phyloP scores from a whole-genome alignment of 2,888 invertebrate genomes.

The Abscondita cerata region DNA sequence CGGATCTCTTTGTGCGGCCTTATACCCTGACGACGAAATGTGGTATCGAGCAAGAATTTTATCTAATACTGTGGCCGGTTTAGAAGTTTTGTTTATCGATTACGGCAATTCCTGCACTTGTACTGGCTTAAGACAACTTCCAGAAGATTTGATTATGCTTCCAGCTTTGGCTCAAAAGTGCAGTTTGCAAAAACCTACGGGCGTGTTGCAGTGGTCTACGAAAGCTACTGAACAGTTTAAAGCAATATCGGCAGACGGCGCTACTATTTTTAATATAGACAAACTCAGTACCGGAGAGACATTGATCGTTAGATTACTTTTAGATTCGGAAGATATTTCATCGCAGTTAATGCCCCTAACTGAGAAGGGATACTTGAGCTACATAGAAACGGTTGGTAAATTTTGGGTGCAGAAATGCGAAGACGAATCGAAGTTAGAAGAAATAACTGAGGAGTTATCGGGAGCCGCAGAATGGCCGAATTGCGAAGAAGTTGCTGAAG shows the following conservation, averaged over 20 bases:
- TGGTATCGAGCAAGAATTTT: slow-evolving; percentile 73
- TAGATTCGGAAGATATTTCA: slow-evolving; percentile 69
- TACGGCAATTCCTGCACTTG: slow-evolving; percentile 73
- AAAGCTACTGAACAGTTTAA: slow-evolving; percentile 71
- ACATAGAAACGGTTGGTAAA: slow-evolving; percentile 71
- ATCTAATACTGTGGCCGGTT: slow-evolving; percentile 63
- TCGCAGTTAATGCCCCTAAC: slow-evolving; percentile 61
- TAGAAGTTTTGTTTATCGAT: slow-evolving; percentile 71
- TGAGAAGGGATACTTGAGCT: slow-evolving; percentile 64
- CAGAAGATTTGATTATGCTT: slow-evolving; percentile 64
- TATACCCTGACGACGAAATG: slow-evolving; percentile 69
- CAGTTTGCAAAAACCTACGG: slow-evolving; percentile 61
- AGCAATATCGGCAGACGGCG: slow-evolving; percentile 72
- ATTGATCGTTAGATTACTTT: slow-evolving; percentile 67
- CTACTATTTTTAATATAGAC: slow-evolving; percentile 72
- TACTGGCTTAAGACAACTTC: slow-evolving; percentile 66
- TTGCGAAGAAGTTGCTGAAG: slow-evolving; percentile 6
- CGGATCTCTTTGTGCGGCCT: slow-evolving; percentile 70
- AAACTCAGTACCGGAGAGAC: slow-evolving; percentile 72
- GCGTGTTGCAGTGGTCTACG: slow-evolving; percentile 67
- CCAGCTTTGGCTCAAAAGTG: slow-evolving; percentile 71
- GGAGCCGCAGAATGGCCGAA: slow-evolving; percentile 49
- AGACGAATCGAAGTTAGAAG: slow-evolving; percentile 62
- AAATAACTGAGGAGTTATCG: slow-evolving; percentile 68
- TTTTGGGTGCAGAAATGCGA: slow-evolving; percentile 72